phyloP scores from a whole-genome alignment of 2,797 vertebrate genomes.

The Mormyrus hasselquistii region DNA sequence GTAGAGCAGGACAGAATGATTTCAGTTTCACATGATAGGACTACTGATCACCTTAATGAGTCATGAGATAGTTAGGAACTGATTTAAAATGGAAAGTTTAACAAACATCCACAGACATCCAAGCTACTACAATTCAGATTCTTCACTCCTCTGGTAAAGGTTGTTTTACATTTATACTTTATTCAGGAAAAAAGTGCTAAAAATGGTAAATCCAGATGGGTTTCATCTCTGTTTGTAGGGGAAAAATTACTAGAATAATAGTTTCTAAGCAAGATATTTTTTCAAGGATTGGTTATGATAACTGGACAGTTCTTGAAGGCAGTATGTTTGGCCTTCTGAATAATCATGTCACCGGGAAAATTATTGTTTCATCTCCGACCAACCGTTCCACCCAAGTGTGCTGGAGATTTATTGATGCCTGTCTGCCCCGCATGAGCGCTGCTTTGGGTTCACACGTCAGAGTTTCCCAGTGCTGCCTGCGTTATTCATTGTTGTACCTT shows the following conservation, averaged over 20 bases:
- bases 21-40: constrained; percentile 55
- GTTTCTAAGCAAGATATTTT: not conserved
- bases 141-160: not conserved
- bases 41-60: constrained; percentile 66
- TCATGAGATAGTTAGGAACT: constrained; percentile 48
- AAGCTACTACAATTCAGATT: not conserved
- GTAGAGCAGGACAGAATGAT: constrained; percentile 36
- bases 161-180: not conserved
- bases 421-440: not conserved
- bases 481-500: constrained; percentile 11
- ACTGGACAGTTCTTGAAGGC: not conserved
- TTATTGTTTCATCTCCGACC: not conserved
- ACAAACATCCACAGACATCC: constrained; percentile 42
- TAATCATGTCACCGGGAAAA: not conserved
- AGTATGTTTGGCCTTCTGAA: not conserved
- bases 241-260: not conserved
- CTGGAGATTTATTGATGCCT: not conserved
- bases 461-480: not conserved
- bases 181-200: not conserved
- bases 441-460: not conserved
- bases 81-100: constrained; percentile 44
- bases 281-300: not conserved
- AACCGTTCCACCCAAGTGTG: not conserved
- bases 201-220: not conserved
- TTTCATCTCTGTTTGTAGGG: not conserved